Percentiles rank a stretch among this genome's conserved stretches.
Conservation (phyloP, 2,888 invertebrate genomes). For the Erebia epiphron region DNA sequence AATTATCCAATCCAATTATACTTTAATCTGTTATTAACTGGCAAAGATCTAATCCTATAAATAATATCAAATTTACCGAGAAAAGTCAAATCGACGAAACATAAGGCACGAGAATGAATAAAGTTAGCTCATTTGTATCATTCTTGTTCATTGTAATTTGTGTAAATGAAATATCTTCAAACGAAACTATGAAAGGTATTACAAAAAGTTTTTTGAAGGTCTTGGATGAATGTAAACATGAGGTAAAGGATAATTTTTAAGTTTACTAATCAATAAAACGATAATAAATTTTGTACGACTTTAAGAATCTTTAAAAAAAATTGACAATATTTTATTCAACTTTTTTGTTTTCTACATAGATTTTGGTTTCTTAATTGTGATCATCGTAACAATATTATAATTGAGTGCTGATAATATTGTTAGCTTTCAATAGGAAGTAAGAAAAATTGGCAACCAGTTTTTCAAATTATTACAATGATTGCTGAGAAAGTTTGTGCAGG, state of each 20-base stretch:
- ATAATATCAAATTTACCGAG: neutral
- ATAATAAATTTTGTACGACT: too few species aligned
- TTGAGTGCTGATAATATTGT: too few species aligned
- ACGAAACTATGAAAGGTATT: slow-evolving; percentile 57
- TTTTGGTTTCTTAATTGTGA: too few species aligned
- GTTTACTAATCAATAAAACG: too few species aligned
- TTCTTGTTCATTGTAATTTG: slow-evolving; percentile 19
- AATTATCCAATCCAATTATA: slow-evolving; percentile 3
- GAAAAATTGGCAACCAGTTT: too few species aligned
- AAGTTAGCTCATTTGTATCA: neutral
- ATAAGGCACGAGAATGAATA: neutral
- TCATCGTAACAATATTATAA: too few species aligned
- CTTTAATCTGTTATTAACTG: neutral
- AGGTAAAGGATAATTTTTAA: slow-evolving; percentile 48
- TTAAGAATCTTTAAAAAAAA: too few species aligned
- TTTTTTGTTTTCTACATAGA: too few species aligned
- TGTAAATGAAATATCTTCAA: slow-evolving; percentile 43
- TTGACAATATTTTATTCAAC: too few species aligned
- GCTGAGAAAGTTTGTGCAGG: neutral
- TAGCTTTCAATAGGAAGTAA: too few species aligned
- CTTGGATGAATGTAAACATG: slow-evolving; percentile 59
- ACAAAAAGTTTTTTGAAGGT: slow-evolving; percentile 61
- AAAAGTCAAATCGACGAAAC: neutral
- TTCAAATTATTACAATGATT: too few species aligned
- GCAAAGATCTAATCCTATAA: neutral